Conservation (phyloP, 2,113 vertebrate species). For the Oryzias celebensis region DNA sequence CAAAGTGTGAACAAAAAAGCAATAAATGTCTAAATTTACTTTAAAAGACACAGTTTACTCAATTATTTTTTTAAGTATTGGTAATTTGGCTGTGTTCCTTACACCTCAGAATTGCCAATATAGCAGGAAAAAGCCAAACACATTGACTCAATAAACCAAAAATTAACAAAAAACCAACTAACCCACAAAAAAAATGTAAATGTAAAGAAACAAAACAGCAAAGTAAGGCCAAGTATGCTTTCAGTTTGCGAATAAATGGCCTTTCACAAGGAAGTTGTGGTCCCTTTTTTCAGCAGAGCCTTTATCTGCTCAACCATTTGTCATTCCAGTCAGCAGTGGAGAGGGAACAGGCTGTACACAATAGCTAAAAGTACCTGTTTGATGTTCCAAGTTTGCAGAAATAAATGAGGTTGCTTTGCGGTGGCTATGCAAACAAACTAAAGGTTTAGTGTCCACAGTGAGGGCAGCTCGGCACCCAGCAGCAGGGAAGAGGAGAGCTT, state of each 20-base stretch:
- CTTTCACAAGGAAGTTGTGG: slow-evolving; percentile 43
- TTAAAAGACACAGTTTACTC: slow-evolving; percentile 40
- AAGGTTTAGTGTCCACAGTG: slow-evolving; percentile 49
- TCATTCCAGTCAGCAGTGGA: slow-evolving; percentile 49
- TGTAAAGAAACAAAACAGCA: slow-evolving; percentile 22
- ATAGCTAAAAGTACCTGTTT: slow-evolving; percentile 61
- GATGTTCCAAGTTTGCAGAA: slow-evolving; percentile 66
- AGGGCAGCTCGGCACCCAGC: slow-evolving; percentile 47
- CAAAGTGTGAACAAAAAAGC: slow-evolving; percentile 21
- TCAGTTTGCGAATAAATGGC: slow-evolving; percentile 55
- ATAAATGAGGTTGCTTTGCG: slow-evolving; percentile 66
- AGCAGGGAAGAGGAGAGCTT: slow-evolving; percentile 49
- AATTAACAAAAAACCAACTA: not conserved
- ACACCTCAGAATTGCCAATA: slow-evolving; percentile 23
- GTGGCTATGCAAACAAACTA: slow-evolving; percentile 66
- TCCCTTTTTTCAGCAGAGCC: slow-evolving; percentile 31
- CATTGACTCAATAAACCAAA: no score
- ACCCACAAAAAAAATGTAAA: slow-evolving; percentile 49
- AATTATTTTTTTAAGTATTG: not conserved
- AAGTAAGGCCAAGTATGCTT: slow-evolving; percentile 36
- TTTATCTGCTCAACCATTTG: slow-evolving; percentile 58
- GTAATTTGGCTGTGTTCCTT: no score
- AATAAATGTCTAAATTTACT: slow-evolving; percentile 52
- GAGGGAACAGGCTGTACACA: slow-evolving; percentile 49
- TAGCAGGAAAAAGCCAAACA: slow-evolving; percentile 5